A percentile compares a stretch with the other conserved stretches of the same genome.
These are phyloP conservation scores for Megaceryle alcyon DNA, from an alignment of 2,797 vertebrate species.

Conservation along the genomic window DNA sequence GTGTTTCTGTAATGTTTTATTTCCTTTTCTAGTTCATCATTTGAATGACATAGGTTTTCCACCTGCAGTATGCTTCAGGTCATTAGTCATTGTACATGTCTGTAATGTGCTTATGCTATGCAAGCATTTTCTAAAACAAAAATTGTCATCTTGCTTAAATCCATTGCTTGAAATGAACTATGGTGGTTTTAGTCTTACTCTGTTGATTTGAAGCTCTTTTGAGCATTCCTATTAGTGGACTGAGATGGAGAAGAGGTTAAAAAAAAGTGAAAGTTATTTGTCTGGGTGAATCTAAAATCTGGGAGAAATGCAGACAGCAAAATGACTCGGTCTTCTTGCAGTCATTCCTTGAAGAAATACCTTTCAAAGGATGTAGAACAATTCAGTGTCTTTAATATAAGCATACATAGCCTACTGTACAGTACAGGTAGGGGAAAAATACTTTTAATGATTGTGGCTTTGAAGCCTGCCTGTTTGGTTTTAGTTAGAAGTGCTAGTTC, in stretches of 20 bases:
- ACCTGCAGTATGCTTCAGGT: accelerated
- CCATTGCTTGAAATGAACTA: not conserved
- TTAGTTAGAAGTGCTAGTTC: not conserved
- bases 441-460: not conserved
- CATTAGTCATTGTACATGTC: accelerated
- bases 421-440: not conserved
- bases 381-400: not conserved
- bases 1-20: not conserved
- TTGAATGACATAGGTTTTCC: not conserved
- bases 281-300: not conserved
- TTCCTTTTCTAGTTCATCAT: not conserved
- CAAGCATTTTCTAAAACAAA: not conserved
- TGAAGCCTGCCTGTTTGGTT: not conserved
- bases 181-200: not conserved
- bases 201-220: not conserved
- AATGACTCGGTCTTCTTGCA: not conserved
- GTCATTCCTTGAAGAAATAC: not conserved
- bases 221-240: not conserved
- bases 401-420: not conserved
- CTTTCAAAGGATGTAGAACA: not conserved
- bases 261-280: not conserved
- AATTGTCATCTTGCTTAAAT: not conserved
- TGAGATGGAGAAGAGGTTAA: not conserved
- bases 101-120: not conserved
- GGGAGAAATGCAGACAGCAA: not conserved